These are phyloP conservation scores for Temnothorax curvispinosus DNA, from an alignment of 1,140 invertebrate species.

Conservation along the genomic window DNA sequence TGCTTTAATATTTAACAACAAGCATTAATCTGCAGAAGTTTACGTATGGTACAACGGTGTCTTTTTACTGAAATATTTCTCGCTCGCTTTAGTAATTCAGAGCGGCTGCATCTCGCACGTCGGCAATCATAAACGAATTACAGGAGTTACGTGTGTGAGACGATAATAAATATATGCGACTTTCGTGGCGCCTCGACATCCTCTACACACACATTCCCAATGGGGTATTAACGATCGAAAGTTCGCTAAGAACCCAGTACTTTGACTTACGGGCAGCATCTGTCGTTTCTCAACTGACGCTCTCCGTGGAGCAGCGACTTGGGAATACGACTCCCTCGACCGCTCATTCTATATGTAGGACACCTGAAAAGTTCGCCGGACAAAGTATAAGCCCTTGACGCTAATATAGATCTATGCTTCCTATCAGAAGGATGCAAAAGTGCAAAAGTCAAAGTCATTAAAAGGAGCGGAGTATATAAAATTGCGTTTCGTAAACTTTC, in stretches of 20 bases:
- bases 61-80: constrained; percentile 17
- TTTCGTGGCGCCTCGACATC: not conserved
- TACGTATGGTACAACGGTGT: not conserved
- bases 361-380: constrained; percentile 65
- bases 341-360: constrained; percentile 65
- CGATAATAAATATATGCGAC: constrained; percentile 24
- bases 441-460: constrained; percentile 63
- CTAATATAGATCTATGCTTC: constrained; percentile 57
- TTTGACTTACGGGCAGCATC: constrained; percentile 57
- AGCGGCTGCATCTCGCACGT: not conserved
- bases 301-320: constrained; percentile 4
- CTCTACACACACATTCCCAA: not conserved
- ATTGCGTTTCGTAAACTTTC: constrained; percentile 48
- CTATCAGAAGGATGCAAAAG: constrained; percentile 49
- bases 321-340: constrained; percentile 32
- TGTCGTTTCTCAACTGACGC: constrained; percentile 56
- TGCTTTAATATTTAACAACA: not conserved
- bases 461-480: constrained; percentile 35
- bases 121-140: constrained; percentile 25
- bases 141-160: not conserved
- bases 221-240: constrained; percentile 58
- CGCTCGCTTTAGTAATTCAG: not conserved
- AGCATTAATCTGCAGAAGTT: constrained; percentile 2
- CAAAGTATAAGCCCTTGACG: constrained; percentile 64
- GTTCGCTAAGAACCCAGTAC: constrained; percentile 59